Conservation (phyloP, 1,140 invertebrate species). For the Diabrotica undecimpunctata region DNA sequence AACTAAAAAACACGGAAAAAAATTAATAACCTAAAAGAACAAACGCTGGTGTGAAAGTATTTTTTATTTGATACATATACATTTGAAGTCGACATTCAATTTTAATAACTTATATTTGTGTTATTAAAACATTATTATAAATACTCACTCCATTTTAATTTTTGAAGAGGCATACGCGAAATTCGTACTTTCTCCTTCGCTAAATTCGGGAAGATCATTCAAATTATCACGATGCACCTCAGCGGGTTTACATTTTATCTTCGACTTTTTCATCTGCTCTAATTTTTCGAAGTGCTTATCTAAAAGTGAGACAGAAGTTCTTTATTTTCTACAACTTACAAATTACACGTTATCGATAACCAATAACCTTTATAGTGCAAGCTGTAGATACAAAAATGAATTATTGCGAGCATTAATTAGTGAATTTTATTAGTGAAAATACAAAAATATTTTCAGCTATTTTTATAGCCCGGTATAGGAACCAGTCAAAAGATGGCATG, state of each 20-base stretch:
- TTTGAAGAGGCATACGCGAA: slow-evolving; percentile 39
- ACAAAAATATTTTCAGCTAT: no score
- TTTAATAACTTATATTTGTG: no score
- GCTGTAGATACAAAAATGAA: no score
- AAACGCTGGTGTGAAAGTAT: background rate
- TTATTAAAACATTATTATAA: no score
- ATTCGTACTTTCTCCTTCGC: slow-evolving; percentile 36
- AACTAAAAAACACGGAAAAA: slow-evolving; percentile 27
- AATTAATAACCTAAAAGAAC: no score
- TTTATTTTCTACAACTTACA: slow-evolving; percentile 13
- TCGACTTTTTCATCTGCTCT: slow-evolving; percentile 28
- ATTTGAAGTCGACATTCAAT: background rate
- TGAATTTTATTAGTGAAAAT: no score
- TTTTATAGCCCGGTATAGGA: no score
- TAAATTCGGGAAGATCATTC: slow-evolving; percentile 34
- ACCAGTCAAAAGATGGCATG: no score
- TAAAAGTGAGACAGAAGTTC: slow-evolving; percentile 19
- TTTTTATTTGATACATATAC: background rate
- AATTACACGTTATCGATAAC: background rate
- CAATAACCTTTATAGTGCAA: background rate
- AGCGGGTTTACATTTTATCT: slow-evolving; percentile 23
- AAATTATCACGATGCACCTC: slow-evolving; percentile 27
- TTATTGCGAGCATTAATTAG: background rate
- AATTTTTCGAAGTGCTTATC: slow-evolving; percentile 33
- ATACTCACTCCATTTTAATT: slow-evolving; percentile 38